A percentile compares a stretch with the other conserved stretches of the same genome.
Conservation (phyloP, 2,888 invertebrate genomes). For the Julus scanicus region DNA sequence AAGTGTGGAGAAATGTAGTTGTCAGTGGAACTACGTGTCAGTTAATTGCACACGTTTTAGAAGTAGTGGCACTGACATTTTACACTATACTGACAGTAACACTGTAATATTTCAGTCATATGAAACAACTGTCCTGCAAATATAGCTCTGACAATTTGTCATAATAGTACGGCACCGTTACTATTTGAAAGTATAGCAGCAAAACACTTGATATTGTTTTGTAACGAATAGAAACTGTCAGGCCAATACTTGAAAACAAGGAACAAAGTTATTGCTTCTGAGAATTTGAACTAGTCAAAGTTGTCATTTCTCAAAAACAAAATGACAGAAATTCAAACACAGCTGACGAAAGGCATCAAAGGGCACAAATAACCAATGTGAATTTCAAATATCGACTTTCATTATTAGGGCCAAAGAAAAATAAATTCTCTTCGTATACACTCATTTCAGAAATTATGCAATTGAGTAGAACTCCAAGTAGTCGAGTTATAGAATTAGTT, state of each 20-base stretch:
- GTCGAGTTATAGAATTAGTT: too few species aligned
- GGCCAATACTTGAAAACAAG: not conserved
- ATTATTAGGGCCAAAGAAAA: too few species aligned
- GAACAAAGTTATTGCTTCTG: not conserved
- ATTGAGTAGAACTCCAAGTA: too few species aligned
- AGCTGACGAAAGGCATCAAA: not conserved
- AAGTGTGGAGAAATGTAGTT: not conserved
- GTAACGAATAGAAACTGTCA: not conserved
- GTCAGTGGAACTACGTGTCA: not conserved
- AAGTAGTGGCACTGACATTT: not conserved
- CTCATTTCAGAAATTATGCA: too few species aligned
- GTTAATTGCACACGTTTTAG: not conserved
- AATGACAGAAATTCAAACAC: not conserved
- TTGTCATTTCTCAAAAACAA: not conserved
- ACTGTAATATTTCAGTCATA: not conserved
- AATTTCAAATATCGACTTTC: too few species aligned
- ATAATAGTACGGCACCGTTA: not conserved
- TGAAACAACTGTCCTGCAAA: not conserved
- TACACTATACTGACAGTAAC: not conserved
- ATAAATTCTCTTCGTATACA: too few species aligned
- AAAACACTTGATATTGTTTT: too few species aligned
- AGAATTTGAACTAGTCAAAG: constrained; percentile 12
- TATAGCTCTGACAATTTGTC: not conserved
- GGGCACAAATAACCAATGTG: not conserved
- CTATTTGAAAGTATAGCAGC: not conserved